These are phyloP conservation scores for Thomomys bottae DNA, from an alignment of 2,113 vertebrate genomes.

Conservation along the genomic window DNA sequence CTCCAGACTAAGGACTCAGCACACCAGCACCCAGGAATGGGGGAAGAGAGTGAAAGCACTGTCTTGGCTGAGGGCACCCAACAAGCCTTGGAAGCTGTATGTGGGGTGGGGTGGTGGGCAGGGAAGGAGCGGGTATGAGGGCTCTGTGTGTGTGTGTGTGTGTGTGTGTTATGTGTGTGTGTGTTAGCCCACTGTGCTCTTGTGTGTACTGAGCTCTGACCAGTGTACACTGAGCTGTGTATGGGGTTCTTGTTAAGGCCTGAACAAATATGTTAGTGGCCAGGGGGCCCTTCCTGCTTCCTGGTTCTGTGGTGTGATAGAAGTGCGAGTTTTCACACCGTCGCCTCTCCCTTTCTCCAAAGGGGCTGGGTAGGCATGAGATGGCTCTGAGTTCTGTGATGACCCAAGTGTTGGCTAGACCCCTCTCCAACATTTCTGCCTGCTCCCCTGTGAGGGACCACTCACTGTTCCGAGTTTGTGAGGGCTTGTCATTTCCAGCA, in stretches of 20 bases:
- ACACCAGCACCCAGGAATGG: constrained; percentile 36
- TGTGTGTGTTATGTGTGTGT: not conserved
- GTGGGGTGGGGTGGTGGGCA: not conserved
- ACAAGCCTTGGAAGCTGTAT: constrained; percentile 61
- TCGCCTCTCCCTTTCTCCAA: not conserved
- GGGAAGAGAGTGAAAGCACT: constrained; percentile 36
- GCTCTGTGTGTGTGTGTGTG: not conserved
- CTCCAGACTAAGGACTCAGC: not conserved
- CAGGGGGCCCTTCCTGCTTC: not conserved
- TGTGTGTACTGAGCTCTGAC: not conserved
- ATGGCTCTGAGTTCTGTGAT: not conserved
- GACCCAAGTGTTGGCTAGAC: not conserved
- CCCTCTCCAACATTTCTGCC: not conserved
- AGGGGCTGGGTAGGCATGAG: not conserved
- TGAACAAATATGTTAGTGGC: not conserved
- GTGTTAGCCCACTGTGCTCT: not conserved
- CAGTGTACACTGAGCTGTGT: not conserved
- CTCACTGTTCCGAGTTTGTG: not conserved
- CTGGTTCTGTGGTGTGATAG: not conserved
- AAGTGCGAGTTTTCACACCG: not conserved
- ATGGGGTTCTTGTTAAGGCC: not conserved
- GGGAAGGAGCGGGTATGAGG: not conserved
- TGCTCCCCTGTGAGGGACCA: not conserved
- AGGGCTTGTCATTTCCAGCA: not conserved
- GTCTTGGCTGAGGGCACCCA: not conserved